These are phyloP conservation scores for Gracilinanus agilis DNA, from an alignment of 2,113 vertebrate species.

Conservation along the genomic window DNA sequence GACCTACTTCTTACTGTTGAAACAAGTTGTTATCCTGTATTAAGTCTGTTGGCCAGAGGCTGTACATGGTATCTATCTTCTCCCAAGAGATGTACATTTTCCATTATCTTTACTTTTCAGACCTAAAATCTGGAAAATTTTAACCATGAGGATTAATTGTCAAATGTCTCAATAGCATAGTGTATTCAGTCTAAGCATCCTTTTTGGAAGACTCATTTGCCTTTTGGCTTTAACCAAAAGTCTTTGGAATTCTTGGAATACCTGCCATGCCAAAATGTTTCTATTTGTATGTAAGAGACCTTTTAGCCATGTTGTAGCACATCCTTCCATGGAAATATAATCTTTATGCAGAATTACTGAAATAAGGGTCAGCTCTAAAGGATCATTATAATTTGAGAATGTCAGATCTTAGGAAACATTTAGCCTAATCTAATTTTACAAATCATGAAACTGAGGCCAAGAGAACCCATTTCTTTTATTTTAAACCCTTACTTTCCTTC, in stretches of 20 bases:
- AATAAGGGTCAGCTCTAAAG: too few relatives aligned
- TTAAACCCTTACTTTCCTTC: too few relatives aligned
- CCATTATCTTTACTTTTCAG: constrained; percentile 1
- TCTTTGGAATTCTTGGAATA: background rate
- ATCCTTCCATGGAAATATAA: background rate
- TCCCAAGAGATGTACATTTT: constrained; percentile 5
- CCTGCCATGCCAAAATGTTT: constrained; percentile 28
- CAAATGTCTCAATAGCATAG: constrained; percentile 2
- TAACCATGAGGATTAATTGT: constrained; percentile 38
- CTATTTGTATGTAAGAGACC: constrained; percentile 6
- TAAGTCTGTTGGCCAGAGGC: background rate
- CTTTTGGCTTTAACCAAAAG: background rate
- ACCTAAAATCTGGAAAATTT: constrained; percentile 51
- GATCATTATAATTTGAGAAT: too few relatives aligned
- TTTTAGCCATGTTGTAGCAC: background rate
- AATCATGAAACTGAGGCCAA: background rate
- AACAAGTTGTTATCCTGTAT: constrained; percentile 2
- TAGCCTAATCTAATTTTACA: too few relatives aligned
- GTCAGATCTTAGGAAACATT: too few relatives aligned
- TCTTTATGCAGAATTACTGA: background rate
- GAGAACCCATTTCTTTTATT: background rate
- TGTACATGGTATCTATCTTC: background rate
- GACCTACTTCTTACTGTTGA: constrained; percentile 46
- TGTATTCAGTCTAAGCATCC: constrained; percentile 34
- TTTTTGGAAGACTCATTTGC: constrained; percentile 23